Evolutionary conservation across 2,888 invertebrate genomes (phyloP).

Genomic region (Blastobasis adustella): DNA sequence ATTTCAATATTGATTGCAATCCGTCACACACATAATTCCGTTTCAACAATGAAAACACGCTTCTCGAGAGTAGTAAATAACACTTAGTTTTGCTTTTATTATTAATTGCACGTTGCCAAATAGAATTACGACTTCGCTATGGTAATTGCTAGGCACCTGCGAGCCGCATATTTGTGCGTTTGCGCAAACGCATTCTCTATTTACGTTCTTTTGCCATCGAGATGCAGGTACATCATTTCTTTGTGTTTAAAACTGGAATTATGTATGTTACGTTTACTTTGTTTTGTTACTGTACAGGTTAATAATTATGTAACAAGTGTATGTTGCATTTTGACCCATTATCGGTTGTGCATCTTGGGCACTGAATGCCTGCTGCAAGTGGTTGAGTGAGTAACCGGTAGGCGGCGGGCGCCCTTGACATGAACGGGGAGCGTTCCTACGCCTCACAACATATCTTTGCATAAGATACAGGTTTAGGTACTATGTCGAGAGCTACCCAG

Average conservation of each 20-base stretch:
- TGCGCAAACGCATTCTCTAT: slow-evolving; percentile 14
- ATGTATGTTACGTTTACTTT: not conserved
- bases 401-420: slow-evolving; percentile 53
- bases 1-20: not conserved
- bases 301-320: slow-evolving; percentile 1
- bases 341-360: slow-evolving; percentile 12
- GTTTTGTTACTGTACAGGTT: slow-evolving; percentile 2
- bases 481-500: too few species aligned
- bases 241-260: not conserved
- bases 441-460: not conserved
- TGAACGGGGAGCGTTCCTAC: slow-evolving; percentile 14
- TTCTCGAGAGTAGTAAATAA: not conserved
- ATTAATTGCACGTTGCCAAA: slow-evolving; percentile 18
- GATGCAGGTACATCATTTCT: not conserved
- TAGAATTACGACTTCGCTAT: slow-evolving; percentile 22
- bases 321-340: not conserved
- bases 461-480: not conserved
- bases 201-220: slow-evolving; percentile 4
- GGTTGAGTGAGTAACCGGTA: slow-evolving; percentile 25
- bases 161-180: not conserved
- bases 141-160: slow-evolving; percentile 24
- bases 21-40: not conserved
- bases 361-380: slow-evolving; percentile 18
- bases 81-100: slow-evolving; percentile 17
- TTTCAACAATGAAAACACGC: not conserved